Conservation (phyloP, 2,113 vertebrate genomes). For the Acinonyx jubatus region DNA sequence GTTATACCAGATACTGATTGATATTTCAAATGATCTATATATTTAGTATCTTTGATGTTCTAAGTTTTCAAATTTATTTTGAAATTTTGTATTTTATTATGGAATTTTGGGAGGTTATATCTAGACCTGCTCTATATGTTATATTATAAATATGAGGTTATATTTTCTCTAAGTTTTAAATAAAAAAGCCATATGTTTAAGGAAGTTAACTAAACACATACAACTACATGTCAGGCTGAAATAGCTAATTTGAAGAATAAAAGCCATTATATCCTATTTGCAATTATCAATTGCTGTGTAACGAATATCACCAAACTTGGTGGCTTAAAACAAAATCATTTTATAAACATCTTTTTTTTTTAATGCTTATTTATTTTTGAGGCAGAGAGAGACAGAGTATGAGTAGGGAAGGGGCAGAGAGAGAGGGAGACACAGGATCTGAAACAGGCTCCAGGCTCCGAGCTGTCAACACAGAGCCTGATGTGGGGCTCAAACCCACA, state of each 20-base stretch:
- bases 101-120: background rate
- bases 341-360: background rate
- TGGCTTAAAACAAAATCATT: background rate
- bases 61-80: background rate
- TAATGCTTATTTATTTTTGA: too few species aligned
- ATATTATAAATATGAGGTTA: background rate
- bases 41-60: background rate
- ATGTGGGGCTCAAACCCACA: too few species aligned
- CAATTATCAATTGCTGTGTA: background rate
- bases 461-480: too few species aligned
- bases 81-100: background rate
- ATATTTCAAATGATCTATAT: background rate
- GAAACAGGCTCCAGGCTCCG: too few species aligned
- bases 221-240: background rate
- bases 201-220: background rate
- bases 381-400: too few species aligned
- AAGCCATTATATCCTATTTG: background rate
- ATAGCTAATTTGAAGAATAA: background rate
- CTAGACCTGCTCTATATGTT: background rate
- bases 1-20: background rate
- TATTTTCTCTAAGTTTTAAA: background rate
- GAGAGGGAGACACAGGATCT: too few species aligned
- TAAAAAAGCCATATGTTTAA: background rate
- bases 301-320: background rate
- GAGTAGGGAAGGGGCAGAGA: too few species aligned